Evolutionary conservation across 2,113 vertebrate species (phyloP).

Genomic region (Neopipo cinnamomea): DNA sequence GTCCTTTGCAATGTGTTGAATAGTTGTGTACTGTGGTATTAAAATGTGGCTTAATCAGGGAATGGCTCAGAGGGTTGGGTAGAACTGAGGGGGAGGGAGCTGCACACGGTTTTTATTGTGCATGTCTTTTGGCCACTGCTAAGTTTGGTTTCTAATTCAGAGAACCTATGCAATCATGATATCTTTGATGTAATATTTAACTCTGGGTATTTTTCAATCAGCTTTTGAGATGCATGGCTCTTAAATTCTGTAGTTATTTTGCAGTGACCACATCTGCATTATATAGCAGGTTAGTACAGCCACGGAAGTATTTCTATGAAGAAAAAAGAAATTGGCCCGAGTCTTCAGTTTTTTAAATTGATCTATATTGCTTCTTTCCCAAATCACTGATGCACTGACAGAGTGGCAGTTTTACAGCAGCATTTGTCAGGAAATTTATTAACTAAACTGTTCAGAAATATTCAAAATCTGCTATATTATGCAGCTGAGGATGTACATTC

Average conservation of each 20-base stretch:
- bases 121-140: constrained; percentile 51
- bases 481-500: constrained; percentile 32
- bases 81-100: background rate
- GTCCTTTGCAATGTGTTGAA: constrained; percentile 15
- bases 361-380: background rate
- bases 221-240: constrained; percentile 58
- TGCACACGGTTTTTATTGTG: background rate
- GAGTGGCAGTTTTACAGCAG: background rate
- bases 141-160: constrained; percentile 42
- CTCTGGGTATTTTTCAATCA: background rate
- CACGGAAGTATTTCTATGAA: background rate
- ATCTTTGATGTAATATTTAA: constrained; percentile 1
- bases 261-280: constrained; percentile 36
- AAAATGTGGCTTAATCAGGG: constrained; percentile 22
- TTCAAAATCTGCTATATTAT: background rate
- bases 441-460: background rate
- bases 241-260: constrained; percentile 27
- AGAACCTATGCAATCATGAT: constrained; percentile 73
- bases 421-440: background rate
- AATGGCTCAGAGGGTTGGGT: constrained; percentile 56
- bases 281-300: background rate
- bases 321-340: background rate
- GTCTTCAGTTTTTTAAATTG: background rate
- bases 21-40: constrained; percentile 27
- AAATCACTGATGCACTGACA: background rate